Percentiles rank a stretch among this genome's conserved stretches.
Conservation (phyloP, 2,113 vertebrate species). For the Heterocephalus glaber region DNA sequence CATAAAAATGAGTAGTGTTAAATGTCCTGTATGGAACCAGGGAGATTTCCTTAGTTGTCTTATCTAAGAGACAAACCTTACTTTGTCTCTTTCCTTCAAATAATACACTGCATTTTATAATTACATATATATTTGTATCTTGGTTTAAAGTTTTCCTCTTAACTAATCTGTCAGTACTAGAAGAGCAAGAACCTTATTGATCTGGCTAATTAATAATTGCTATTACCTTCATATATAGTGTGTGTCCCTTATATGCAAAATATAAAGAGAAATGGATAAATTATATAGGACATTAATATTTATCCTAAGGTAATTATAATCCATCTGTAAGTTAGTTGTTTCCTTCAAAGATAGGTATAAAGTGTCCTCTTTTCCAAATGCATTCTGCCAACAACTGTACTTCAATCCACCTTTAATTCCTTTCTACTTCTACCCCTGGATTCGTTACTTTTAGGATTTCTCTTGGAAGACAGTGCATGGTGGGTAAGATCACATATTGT, state of each 20-base stretch:
- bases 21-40: not conserved
- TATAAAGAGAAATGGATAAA: not conserved
- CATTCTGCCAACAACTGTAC: not conserved
- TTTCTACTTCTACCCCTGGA: not conserved
- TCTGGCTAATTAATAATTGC: constrained; percentile 23
- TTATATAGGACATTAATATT: not conserved
- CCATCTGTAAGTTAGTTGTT: not conserved
- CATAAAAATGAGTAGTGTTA: not conserved
- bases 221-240: not conserved
- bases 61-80: not conserved
- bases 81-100: not conserved
- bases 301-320: constrained; percentile 2
- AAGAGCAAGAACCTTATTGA: not conserved
- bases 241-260: not conserved
- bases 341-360: not conserved
- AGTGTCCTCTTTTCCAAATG: not conserved
- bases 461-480: not conserved
- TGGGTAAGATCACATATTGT: not conserved
- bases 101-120: not conserved
- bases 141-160: constrained; percentile 7
- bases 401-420: not conserved
- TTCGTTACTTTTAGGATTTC: not conserved
- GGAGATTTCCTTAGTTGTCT: not conserved
- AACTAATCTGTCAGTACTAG: not conserved
- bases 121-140: not conserved